Evolutionary conservation across 2,113 vertebrate species (phyloP), one percentile per base, ranked within the genome.

Genomic region (Nettapus auritus): DNA sequence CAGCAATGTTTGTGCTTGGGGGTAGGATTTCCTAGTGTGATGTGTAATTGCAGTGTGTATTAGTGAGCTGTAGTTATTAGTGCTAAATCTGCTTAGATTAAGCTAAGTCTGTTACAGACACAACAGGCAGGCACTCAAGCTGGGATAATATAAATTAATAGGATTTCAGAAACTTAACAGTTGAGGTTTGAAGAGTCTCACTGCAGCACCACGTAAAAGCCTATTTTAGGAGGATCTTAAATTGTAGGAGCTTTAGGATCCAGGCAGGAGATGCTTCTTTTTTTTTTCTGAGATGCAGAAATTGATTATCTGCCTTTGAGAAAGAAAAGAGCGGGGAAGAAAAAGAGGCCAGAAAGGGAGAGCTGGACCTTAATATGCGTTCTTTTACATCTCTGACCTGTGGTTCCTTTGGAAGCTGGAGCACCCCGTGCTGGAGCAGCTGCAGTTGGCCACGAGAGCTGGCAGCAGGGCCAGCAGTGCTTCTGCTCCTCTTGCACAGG

Each of bases 51-150:
- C 91, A 89, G 56, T 88, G 69, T 92, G 75, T 86, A 91, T 96
- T 90, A 91, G 76, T 76, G 57, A 94, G 76, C 88, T 85, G 80
- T 68, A 71, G 96, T 92, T 97, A 90, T 89, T 94, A 96, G 60
- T 29, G 69, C 73, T 90, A 96, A 97, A 94, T 96, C 92, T 94
- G 69, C 83, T 95, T 76, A 81, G 88, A 86, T 95, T 88, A 95
- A 90, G 70, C 89, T 88, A 86, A 95, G 5, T 94, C 93, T 69
- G 80, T 95, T 94, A 96, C 80, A 88, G 86, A 94, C 90, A 88
- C 83, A 71, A 21, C 83, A 73, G 80, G 86, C 60, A 75, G 64
- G 83, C 92, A 56, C 83, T 92, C 62, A 82, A 69, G 11, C 80
- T 90, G 90, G 66, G 82, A 76, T 95, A 88, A 90, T 92, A 79